Evolutionary conservation across 2,113 vertebrate genomes (phyloP).

Genomic region (Zootoca vivipara): DNA sequence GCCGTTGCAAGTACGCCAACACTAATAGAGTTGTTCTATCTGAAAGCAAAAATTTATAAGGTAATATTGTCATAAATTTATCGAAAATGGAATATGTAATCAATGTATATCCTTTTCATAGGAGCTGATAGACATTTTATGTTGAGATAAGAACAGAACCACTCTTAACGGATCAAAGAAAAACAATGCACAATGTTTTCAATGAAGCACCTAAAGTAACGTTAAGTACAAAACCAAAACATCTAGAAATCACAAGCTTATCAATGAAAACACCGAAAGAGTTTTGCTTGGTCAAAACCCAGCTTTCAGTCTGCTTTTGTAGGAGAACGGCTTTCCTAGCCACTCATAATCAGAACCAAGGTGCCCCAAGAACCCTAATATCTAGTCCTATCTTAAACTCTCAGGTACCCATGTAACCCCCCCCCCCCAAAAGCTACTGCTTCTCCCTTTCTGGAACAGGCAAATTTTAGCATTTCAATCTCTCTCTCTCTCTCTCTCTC

Average conservation of each 20-base stretch:
- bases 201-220: not conserved
- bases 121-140: not conserved
- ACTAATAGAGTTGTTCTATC: constrained; percentile 82
- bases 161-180: not conserved
- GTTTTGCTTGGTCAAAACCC: not conserved
- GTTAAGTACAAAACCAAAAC: not conserved
- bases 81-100: not conserved
- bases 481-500: too few species aligned
- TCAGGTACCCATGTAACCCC: not conserved
- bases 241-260: not conserved
- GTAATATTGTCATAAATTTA: constrained; percentile 56
- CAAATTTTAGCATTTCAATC: not conserved
- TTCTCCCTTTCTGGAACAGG: not conserved
- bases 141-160: not conserved
- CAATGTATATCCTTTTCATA: not conserved
- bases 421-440: not conserved
- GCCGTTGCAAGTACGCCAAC: constrained; percentile 81
- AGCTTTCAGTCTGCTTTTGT: not conserved
- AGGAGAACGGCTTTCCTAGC: not conserved
- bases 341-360: not conserved
- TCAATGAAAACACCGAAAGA: not conserved
- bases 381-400: not conserved
- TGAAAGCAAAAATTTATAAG: constrained; percentile 86
- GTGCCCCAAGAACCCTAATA: not conserved
- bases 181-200: not conserved